A percentile compares a stretch with the other conserved stretches of the same genome.
Conservation (phyloP, 1,140 invertebrate species). For the Drosophila kepulauana region DNA sequence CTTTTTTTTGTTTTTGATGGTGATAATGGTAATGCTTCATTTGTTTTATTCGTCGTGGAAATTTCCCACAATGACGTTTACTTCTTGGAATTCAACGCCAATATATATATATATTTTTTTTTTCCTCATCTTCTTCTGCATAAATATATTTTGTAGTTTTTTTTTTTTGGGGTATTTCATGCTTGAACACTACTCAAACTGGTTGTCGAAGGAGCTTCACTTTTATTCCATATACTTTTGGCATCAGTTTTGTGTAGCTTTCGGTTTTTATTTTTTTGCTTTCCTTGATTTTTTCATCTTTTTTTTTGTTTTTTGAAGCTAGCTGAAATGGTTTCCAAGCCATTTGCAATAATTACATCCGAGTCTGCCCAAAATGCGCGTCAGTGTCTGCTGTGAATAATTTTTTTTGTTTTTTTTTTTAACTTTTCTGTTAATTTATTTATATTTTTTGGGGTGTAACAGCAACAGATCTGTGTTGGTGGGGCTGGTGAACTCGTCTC, state of each 20-base stretch:
- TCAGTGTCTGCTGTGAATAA: slow-evolving; percentile 5
- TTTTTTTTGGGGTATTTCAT: slow-evolving; percentile 29
- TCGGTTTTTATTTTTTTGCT: slow-evolving; percentile 32
- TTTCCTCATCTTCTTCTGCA: slow-evolving; percentile 6
- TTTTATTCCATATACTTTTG: slow-evolving; percentile 38
- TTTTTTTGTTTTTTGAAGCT: slow-evolving; percentile 14
- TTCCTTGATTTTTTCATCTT: not conserved
- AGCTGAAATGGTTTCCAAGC: slow-evolving; percentile 41
- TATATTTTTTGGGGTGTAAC: slow-evolving; percentile 4
- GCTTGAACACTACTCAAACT: slow-evolving; percentile 37
- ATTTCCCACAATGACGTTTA: slow-evolving; percentile 46
- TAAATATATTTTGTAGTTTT: not conserved
- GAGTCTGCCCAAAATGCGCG: slow-evolving; percentile 23
- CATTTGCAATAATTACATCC: slow-evolving; percentile 56
- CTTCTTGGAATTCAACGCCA: slow-evolving; percentile 47
- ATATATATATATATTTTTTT: slow-evolving; percentile 30
- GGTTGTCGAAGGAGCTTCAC: slow-evolving; percentile 54
- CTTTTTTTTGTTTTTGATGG: not conserved
- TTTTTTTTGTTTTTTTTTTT: slow-evolving; percentile 6
- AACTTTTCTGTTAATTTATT: not conserved
- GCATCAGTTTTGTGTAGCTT: slow-evolving; percentile 28
- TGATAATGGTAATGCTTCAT: slow-evolving; percentile 2
- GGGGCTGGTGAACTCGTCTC: slow-evolving; percentile 39
- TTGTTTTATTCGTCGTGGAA: slow-evolving; percentile 33
- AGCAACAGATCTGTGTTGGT: not conserved